These are phyloP conservation scores for Rhincodon typus DNA, from an alignment of 2,797 vertebrate genomes.

Conservation along the genomic window DNA sequence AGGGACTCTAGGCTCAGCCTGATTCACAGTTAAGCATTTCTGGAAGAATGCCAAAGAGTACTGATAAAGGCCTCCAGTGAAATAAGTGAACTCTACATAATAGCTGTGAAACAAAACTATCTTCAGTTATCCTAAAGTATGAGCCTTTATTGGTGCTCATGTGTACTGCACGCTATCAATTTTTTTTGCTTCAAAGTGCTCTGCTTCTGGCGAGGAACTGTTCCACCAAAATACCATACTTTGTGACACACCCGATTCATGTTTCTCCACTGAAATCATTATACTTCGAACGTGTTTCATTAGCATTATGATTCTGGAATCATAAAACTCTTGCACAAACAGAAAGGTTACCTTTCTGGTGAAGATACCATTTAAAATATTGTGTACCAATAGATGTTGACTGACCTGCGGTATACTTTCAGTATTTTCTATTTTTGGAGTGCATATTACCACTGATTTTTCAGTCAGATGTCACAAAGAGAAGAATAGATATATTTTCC, in stretches of 20 bases:
- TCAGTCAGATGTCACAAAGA: neutral
- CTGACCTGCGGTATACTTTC: neutral
- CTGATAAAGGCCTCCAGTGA: conserved; percentile 1
- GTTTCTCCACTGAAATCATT: neutral
- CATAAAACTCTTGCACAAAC: neutral
- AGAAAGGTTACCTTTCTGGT: neutral
- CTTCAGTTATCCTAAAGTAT: neutral
- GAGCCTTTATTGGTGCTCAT: neutral
- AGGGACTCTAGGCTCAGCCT: neutral
- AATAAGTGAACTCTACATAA: neutral
- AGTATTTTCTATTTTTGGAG: neutral
- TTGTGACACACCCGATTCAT: neutral
- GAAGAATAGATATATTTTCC: neutral
- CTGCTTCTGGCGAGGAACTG: neutral
- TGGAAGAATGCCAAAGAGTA: conserved; percentile 17
- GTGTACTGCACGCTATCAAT: too few relatives aligned
- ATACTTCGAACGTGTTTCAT: neutral
- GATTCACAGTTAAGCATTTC: neutral
- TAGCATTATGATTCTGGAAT: neutral
- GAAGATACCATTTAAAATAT: neutral
- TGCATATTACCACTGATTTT: neutral
- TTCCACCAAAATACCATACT: neutral
- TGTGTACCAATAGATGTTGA: neutral
- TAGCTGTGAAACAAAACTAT: neutral
- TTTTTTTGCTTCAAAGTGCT: neutral